Base-by-base conservation (phyloP, 2,113 vertebrate genomes). In the Saccopteryx bilineata region DNA sequence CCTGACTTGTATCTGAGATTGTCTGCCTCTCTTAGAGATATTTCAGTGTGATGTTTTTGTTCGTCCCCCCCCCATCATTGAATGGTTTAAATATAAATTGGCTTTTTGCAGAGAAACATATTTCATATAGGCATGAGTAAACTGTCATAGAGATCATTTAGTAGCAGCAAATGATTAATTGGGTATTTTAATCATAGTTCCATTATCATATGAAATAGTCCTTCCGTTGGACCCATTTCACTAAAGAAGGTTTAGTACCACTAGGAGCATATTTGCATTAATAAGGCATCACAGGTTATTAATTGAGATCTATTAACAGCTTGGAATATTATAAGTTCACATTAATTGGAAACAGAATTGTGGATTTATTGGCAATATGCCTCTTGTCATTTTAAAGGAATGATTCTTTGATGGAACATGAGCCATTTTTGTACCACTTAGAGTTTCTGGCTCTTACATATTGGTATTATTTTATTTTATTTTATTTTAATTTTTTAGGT, bases 231-330 rank as follows among this genome's bases (percentile, higher is more conserved):
- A 95, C 91, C 95, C 83, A 82, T 97, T 97, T 97, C 80, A 74
- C 79, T 97, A 97, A 96, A 94, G 96, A 96, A 96, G 89, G 91
- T 94, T 97, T 96, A 97, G 93, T 66, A 95, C 96, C 88, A 93
- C 75, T 81, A 95, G 96, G 90, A 96, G 46, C 95, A 88, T 95
- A 97, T 97, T 96, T 97, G 95, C 96, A 95, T 97, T 96, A 97
- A 98, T 97, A 96, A 98, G 95, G 89, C 89, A 97, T 97, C 96
- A 95, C 87, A 81, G 76, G 91, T 97, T 97, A 97, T 98, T 98
- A 98, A 98, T 94, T 96, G 96, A 96, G 96, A 97, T 95, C 72
- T 97, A 97, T 97, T 97, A 97, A 95, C 96, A 94, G 83, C 87
- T 96, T 93, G 46, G 86, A 80, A 96, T 97, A 94, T 93, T 96